A percentile compares a stretch with the other conserved stretches of the same genome.
Conservation (phyloP, 2,888 invertebrate species). For the Lymantria monacha region DNA sequence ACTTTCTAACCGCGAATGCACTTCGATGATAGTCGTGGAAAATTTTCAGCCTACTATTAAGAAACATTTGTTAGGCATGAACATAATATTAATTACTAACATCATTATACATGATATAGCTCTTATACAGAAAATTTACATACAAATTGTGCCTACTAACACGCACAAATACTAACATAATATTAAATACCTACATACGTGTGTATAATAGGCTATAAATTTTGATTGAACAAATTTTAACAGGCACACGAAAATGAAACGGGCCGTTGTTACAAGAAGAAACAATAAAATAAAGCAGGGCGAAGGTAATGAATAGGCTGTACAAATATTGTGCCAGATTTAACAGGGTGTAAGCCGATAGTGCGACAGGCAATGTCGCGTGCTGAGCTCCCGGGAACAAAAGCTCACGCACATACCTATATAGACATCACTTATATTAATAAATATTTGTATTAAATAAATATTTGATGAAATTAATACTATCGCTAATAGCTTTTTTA, state of each 20-base stretch:
- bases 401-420: conserved; percentile 54
- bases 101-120: background rate
- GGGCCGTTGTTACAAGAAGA: conserved; percentile 53
- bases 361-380: conserved; percentile 72
- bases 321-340: conserved; percentile 78
- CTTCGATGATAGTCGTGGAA: too few relatives aligned
- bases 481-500: too few relatives aligned
- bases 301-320: conserved; percentile 71
- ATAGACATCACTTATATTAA: conserved; percentile 63
- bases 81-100: background rate
- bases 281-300: conserved; percentile 69
- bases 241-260: conserved; percentile 48
- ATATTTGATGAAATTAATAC: conserved; percentile 46
- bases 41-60: too few relatives aligned
- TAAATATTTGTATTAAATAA: conserved; percentile 48
- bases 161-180: conserved; percentile 35
- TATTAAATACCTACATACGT: conserved; percentile 31
- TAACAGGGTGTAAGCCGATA: conserved; percentile 79
- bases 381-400: conserved; percentile 44
- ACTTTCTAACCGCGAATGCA: too few relatives aligned
- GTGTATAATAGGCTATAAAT: conserved; percentile 45
- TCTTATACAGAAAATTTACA: background rate
- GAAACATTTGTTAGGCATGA: too few relatives aligned
- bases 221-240: conserved; percentile 59
- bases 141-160: conserved; percentile 10